Evolutionary conservation across 1,140 invertebrate species (phyloP).

Genomic region (Antheraea pernyi): DNA sequence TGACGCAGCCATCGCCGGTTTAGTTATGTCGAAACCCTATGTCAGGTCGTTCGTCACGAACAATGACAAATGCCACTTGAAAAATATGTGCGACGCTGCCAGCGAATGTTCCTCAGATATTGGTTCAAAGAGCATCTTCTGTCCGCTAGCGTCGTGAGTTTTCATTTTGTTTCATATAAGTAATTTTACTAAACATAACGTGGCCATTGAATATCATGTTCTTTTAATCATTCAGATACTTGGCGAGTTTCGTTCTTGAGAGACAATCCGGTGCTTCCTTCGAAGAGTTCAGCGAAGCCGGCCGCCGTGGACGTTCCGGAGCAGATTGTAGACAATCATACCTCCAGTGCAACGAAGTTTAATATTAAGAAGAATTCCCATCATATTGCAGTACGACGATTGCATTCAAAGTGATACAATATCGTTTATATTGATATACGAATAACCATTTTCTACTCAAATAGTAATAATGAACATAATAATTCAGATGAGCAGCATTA

Average conservation of each 20-base stretch:
- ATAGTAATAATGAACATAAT: background rate
- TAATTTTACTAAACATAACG: background rate
- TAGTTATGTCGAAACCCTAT: constrained; percentile 93
- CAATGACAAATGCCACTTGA: constrained; percentile 89
- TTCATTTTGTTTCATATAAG: background rate
- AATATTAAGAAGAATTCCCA: constrained; percentile 46
- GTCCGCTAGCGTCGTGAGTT: constrained; percentile 95
- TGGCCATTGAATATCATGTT: constrained; percentile 15
- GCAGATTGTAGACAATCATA: constrained; percentile 91
- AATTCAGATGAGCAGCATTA: background rate
- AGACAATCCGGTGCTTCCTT: constrained; percentile 86
- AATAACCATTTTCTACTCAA: background rate
- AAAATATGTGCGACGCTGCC: constrained; percentile 93
- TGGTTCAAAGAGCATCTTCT: constrained; percentile 91
- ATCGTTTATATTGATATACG: background rate
- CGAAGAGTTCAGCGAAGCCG: constrained; percentile 90
- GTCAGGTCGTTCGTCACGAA: constrained; percentile 89
- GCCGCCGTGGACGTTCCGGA: constrained; percentile 89
- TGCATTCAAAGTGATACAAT: constrained; percentile 25
- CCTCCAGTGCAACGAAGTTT: constrained; percentile 92
- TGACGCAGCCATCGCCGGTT: constrained; percentile 90
- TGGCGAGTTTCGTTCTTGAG: constrained; percentile 90
- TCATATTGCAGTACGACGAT: constrained; percentile 20
- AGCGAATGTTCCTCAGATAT: constrained; percentile 91
- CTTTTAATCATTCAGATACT: constrained; percentile 82